phyloP scores from a whole-genome alignment of 2,797 vertebrate genomes.

The Dipus sagitta region DNA sequence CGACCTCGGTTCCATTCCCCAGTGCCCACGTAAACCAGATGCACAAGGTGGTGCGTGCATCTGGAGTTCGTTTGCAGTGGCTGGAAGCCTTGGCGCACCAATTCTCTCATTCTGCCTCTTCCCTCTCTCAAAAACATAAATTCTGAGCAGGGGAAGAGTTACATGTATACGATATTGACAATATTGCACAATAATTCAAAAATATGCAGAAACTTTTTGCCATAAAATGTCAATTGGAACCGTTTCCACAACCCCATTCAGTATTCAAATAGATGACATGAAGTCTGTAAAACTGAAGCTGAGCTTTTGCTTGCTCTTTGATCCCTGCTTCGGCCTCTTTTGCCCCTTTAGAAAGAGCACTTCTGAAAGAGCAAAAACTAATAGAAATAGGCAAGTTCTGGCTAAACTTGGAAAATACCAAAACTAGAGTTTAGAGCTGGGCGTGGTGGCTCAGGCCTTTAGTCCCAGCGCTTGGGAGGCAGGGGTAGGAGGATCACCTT shows the following conservation, averaged over 20 bases:
- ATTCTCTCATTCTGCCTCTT: too few relatives aligned
- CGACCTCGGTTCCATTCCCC: too few relatives aligned
- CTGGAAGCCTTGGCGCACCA: too few relatives aligned
- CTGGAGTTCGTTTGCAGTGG: too few relatives aligned
- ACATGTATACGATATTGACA: not conserved
- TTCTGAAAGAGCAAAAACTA: not conserved
- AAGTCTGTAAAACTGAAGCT: not conserved
- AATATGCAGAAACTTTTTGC: not conserved
- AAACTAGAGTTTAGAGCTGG: too few relatives aligned
- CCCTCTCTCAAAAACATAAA: too few relatives aligned
- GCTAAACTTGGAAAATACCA: not conserved
- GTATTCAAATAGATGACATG: not conserved
- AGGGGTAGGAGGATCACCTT: too few relatives aligned
- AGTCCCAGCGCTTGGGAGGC: too few relatives aligned
- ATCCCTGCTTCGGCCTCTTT: not conserved
- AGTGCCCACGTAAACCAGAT: too few relatives aligned
- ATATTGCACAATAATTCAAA: not conserved
- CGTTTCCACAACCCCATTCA: not conserved
- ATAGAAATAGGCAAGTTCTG: not conserved
- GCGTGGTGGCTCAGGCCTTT: too few relatives aligned
- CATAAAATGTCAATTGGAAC: not conserved
- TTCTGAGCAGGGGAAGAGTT: not conserved
- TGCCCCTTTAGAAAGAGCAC: not conserved
- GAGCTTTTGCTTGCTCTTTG: not conserved
- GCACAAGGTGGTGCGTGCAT: too few relatives aligned